phyloP scores from a whole-genome alignment of 2,797 vertebrate species.

The Crenuchus spilurus region DNA sequence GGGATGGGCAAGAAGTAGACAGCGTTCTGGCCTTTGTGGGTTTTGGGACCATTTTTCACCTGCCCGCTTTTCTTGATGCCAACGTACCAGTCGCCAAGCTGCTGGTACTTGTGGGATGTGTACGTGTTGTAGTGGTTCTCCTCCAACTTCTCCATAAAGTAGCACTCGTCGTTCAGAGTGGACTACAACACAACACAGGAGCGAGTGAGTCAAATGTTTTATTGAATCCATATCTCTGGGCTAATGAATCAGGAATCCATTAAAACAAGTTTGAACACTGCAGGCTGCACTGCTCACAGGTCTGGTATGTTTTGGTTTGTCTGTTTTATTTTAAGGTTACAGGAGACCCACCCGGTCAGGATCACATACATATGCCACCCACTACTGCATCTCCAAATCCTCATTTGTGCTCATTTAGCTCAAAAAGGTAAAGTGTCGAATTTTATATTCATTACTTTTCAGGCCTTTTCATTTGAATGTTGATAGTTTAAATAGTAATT shows the following conservation, averaged over 20 bases:
- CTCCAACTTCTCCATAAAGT: conserved; percentile 89
- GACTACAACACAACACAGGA: conserved; percentile 68
- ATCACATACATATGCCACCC: neutral
- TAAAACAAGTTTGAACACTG: conserved; percentile 23
- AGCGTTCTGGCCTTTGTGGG: conserved; percentile 88
- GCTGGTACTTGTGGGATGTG: conserved; percentile 82
- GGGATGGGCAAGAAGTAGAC: conserved; percentile 89
- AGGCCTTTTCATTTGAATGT: too few species aligned
- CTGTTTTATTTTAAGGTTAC: neutral
- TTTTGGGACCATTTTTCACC: conserved; percentile 85
- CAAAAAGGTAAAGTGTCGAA: too few species aligned
- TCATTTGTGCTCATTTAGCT: too few species aligned
- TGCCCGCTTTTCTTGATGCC: conserved; percentile 90
- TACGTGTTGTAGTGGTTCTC: conserved; percentile 96
- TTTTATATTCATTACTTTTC: too few species aligned
- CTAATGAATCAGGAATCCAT: neutral
- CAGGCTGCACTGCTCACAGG: neutral
- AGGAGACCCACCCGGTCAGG: neutral
- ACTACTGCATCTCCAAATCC: too few species aligned
- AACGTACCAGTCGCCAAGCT: conserved; percentile 86
- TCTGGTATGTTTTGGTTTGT: neutral
- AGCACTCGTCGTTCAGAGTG: conserved; percentile 85
- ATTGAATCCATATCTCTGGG: neutral
- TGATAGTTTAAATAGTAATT: too few species aligned
- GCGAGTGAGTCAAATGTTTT: neutral